A percentile compares a stretch with the other conserved stretches of the same genome.
These are phyloP conservation scores for Battus philenor DNA, from an alignment of 1,140 invertebrate genomes.

Conservation along the genomic window DNA sequence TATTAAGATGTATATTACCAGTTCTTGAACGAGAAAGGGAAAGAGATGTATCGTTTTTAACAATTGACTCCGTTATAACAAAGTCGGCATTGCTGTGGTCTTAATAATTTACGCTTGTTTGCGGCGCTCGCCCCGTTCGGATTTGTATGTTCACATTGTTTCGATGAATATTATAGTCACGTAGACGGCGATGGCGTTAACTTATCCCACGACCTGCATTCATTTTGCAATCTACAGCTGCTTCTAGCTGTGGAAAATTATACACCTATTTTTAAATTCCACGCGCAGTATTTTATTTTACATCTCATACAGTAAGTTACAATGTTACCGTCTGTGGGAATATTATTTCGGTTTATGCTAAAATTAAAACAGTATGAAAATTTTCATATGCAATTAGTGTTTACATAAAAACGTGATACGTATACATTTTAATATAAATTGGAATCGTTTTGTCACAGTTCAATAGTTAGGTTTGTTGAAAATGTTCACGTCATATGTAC, in stretches of 20 bases:
- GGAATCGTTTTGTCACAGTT: too few relatives aligned
- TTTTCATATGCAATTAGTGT: conserved; percentile 6
- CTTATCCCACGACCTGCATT: conserved; percentile 32
- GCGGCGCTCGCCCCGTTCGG: conserved; percentile 33
- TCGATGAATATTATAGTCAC: conserved; percentile 26
- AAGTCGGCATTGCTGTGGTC: conserved; percentile 20
- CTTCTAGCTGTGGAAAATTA: conserved; percentile 16
- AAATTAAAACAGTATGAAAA: too few relatives aligned
- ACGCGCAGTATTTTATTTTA: conserved; percentile 6
- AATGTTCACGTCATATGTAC: too few relatives aligned
- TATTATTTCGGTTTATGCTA: too few relatives aligned
- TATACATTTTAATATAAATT: too few relatives aligned
- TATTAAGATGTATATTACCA: conserved; percentile 37
- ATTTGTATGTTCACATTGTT: conserved; percentile 40
- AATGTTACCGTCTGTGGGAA: conserved; percentile 9
- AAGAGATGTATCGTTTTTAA: conserved; percentile 18
- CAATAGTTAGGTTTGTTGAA: too few relatives aligned
- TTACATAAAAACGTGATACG: too few relatives aligned
- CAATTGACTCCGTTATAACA: conserved; percentile 22
- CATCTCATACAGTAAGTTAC: conserved; percentile 7
- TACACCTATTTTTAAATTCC: conserved; percentile 13
- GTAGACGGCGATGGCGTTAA: conserved; percentile 15
- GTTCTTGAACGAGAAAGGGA: conserved; percentile 18
- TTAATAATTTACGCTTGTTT: conserved; percentile 47
- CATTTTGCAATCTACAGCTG: conserved; percentile 18